Conservation (phyloP, 1,140 invertebrate species). For the Lepidurus apus region DNA sequence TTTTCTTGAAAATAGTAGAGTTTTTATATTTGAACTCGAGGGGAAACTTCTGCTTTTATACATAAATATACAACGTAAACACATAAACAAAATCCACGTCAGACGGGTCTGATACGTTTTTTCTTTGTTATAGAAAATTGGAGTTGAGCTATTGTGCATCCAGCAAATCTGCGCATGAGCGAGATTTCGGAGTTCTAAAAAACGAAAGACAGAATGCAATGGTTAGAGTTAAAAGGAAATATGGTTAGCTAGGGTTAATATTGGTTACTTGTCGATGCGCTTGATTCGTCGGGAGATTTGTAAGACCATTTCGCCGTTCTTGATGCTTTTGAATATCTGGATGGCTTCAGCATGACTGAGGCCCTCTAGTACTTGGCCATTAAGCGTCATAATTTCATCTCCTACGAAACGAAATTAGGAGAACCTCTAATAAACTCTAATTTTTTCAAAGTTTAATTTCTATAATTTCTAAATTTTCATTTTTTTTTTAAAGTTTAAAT, state of each 20-base stretch:
- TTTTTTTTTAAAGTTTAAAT: background rate
- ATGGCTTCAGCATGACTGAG: constrained; percentile 51
- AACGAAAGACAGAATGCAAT: background rate
- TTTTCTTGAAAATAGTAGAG: too few species aligned
- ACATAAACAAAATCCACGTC: background rate
- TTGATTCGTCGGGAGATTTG: constrained; percentile 44
- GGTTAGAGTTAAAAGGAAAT: background rate
- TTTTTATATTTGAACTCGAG: too few species aligned
- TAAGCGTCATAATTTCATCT: constrained; percentile 52
- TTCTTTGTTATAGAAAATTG: background rate
- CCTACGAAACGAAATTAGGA: constrained; percentile 43
- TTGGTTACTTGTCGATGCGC: constrained; percentile 29
- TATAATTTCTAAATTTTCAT: constrained; percentile 16
- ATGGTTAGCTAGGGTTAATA: background rate
- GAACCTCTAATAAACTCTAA: constrained; percentile 30
- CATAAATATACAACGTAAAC: background rate
- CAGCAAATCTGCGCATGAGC: constrained; percentile 13
- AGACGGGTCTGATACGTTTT: background rate
- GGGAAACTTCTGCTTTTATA: too few species aligned
- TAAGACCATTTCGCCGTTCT: constrained; percentile 50
- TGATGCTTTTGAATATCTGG: constrained; percentile 50
- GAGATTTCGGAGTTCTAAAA: background rate
- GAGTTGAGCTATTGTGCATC: background rate
- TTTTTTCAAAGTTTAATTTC: background rate
- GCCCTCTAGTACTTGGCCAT: constrained; percentile 47